Evolutionary conservation across 2,113 vertebrate genomes (phyloP).

Genomic region (Myrmecophaga tridactyla): DNA sequence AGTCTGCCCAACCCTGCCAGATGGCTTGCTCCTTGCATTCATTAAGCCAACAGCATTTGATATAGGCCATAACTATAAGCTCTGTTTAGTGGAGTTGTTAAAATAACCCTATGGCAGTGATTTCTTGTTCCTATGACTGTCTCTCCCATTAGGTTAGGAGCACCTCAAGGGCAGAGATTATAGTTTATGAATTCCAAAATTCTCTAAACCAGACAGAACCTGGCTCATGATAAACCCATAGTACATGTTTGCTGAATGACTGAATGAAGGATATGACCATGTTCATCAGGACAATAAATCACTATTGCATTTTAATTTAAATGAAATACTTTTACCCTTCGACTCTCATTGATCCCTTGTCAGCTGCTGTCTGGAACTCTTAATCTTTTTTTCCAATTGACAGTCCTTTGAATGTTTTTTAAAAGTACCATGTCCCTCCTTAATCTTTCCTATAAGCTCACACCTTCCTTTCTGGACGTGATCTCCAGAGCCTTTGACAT

Average conservation of each 20-base stretch:
- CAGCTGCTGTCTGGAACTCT: not conserved
- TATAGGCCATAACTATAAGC: not conserved
- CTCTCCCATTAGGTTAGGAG: not conserved
- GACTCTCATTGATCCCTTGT: not conserved
- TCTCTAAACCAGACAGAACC: fast-evolving
- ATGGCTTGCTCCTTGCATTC: not conserved
- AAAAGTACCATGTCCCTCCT: not conserved
- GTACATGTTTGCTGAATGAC: slow-evolving; percentile 6
- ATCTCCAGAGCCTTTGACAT: not conserved
- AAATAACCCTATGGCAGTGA: not conserved
- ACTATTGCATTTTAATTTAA: not conserved
- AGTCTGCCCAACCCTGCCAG: not conserved
- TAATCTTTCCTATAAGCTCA: not conserved
- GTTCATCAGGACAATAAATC: not conserved
- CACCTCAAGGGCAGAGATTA: not conserved
- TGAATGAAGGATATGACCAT: not conserved
- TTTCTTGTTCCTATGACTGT: not conserved
- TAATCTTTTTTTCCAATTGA: not conserved
- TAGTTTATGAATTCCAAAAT: not conserved
- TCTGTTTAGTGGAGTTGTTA: not conserved
- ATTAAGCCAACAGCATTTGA: not conserved
- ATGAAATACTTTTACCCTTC: not conserved
- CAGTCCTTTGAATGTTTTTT: not conserved
- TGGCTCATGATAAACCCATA: not conserved
- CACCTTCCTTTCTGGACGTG: not conserved